Conservation (phyloP, 2,888 invertebrate species). For the Coenonympha arcania region DNA sequence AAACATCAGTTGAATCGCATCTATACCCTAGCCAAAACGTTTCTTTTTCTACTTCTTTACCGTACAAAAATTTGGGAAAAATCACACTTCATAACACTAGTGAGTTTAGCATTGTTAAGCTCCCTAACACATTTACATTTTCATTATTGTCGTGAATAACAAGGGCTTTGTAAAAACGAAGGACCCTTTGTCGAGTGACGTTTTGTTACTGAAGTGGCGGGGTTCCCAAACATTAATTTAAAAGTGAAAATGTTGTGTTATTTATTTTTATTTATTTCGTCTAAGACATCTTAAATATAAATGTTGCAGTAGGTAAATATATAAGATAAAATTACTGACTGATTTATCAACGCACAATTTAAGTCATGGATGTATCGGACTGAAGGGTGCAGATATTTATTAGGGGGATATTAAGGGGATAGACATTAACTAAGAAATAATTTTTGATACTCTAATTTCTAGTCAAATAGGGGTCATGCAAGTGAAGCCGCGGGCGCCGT, state of each 20-base stretch:
- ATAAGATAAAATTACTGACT: no score
- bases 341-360: no score
- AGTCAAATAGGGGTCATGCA: no score
- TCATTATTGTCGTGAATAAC: conserved; percentile 28
- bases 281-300: no score
- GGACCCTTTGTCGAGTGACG: conserved; percentile 20
- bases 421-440: no score
- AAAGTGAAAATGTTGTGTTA: conserved; percentile 17
- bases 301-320: no score
- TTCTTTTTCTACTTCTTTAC: background rate
- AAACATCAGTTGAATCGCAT: background rate
- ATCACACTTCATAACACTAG: conserved; percentile 27
- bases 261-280: conserved; percentile 9
- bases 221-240: conserved; percentile 19
- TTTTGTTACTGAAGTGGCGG: conserved; percentile 24
- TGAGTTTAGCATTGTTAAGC: conserved; percentile 31
- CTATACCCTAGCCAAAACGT: background rate
- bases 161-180: conserved; percentile 25
- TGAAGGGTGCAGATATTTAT: no score
- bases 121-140: conserved; percentile 26
- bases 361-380: no score
- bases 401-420: no score
- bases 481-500: no score
- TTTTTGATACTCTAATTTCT: no score
- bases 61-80: background rate